Percentiles rank a stretch among this genome's conserved stretches.
These are phyloP conservation scores for Pimpla rufipes DNA, from an alignment of 2,888 invertebrate species.

Conservation along the genomic window DNA sequence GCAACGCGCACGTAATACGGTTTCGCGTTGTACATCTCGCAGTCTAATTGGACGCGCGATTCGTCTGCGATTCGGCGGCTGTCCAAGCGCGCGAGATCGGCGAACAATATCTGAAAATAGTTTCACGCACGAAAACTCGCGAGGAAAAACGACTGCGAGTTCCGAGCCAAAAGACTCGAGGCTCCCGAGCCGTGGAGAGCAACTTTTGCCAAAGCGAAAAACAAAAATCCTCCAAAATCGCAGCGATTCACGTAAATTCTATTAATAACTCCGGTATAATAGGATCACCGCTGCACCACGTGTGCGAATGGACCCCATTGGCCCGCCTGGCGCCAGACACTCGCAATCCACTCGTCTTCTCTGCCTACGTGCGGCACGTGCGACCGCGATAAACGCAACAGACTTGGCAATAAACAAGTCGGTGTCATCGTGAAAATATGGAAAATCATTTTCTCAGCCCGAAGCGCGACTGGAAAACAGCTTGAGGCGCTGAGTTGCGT, in stretches of 20 bases:
- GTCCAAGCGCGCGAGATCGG: conserved; percentile 5
- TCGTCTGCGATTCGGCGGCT: conserved; percentile 10
- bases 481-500: background rate
- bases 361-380: background rate
- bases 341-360: background rate
- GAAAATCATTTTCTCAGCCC: background rate
- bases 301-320: conserved; percentile 39
- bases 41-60: conserved; percentile 6
- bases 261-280: conserved; percentile 44
- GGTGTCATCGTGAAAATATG: background rate
- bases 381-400: background rate
- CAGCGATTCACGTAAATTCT: conserved; percentile 33
- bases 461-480: background rate
- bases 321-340: conserved; percentile 20
- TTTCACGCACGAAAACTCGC: background rate
- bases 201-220: conserved; percentile 10
- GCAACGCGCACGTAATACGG: background rate
- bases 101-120: conserved; percentile 33
- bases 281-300: conserved; percentile 13
- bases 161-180: background rate
- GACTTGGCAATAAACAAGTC: conserved; percentile 22
- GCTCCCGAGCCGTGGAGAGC: background rate
- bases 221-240: conserved; percentile 6
- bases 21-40: background rate
- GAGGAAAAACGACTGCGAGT: background rate